phyloP scores from a whole-genome alignment of 1,140 invertebrate genomes.

The Drosophila sp. region DNA sequence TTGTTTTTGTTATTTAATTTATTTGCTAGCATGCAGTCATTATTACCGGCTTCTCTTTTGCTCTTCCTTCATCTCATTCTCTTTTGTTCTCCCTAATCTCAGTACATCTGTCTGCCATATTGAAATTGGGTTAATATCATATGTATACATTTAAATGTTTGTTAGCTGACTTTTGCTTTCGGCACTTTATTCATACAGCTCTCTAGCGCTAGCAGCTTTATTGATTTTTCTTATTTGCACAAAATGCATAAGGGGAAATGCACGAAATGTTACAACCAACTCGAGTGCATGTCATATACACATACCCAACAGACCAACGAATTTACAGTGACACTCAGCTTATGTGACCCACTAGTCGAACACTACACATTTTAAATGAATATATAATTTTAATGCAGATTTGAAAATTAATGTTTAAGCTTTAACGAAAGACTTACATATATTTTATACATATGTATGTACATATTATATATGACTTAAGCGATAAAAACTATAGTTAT shows the following conservation, averaged over 20 bases:
- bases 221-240: slow-evolving; percentile 78
- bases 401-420: too few species aligned
- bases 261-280: slow-evolving; percentile 37
- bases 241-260: slow-evolving; percentile 51
- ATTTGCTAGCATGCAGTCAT: slow-evolving; percentile 35
- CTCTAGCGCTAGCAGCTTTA: slow-evolving; percentile 43
- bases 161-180: slow-evolving; percentile 64
- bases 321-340: neutral
- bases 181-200: slow-evolving; percentile 39
- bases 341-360: too few species aligned
- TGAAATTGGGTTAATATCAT: slow-evolving; percentile 77
- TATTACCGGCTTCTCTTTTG: slow-evolving; percentile 4
- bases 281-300: slow-evolving; percentile 24
- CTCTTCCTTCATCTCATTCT: neutral
- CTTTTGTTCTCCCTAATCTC: slow-evolving; percentile 13
- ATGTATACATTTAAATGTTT: slow-evolving; percentile 59
- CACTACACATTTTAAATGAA: too few species aligned
- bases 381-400: too few species aligned
- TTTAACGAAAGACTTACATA: too few species aligned
- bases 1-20: slow-evolving; percentile 33
- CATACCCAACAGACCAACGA: too few species aligned
- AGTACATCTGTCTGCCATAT: slow-evolving; percentile 47
- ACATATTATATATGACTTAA: neutral
- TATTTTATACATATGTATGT: neutral
- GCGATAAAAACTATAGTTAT: too few species aligned